Evolutionary conservation across 2,113 vertebrate genomes (phyloP).

Genomic region (Heterocephalus glaber): DNA sequence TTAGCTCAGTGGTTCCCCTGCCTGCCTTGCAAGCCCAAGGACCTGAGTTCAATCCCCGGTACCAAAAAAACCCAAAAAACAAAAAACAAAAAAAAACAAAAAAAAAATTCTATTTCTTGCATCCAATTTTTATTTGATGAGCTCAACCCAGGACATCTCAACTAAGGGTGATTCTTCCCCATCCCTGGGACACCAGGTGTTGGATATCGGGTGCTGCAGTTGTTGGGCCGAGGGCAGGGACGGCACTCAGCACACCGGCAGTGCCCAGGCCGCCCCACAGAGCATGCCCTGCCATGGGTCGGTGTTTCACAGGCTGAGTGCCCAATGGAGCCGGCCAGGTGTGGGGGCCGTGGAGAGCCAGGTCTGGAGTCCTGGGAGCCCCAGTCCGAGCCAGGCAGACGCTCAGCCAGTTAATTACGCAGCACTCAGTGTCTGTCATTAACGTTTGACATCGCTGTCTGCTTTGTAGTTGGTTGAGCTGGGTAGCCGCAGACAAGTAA

Average conservation of each 20-base stretch:
- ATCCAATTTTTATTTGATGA: neutral
- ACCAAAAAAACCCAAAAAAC: no score
- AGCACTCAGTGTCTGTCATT: fast-evolving
- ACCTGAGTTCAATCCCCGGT: no score
- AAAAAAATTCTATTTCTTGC: neutral
- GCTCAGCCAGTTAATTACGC: neutral
- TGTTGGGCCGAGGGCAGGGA: neutral
- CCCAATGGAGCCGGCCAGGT: neutral
- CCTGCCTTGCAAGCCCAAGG: no score
- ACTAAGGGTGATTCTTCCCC: no score
- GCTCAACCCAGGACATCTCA: no score
- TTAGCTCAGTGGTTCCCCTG: no score
- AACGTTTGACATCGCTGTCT: fast-evolving
- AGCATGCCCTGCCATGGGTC: neutral
- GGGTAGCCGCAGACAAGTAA: neutral
- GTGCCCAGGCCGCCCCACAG: neutral
- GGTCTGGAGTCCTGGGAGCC: neutral
- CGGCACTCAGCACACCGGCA: neutral
- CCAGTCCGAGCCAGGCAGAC: neutral
- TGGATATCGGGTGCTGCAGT: neutral
- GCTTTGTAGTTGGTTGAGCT: neutral
- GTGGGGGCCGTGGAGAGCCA: neutral
- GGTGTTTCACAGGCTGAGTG: neutral
- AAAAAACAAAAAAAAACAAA: no score
- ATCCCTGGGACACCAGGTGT: neutral